Base-by-base conservation (phyloP, 1,140 invertebrate genomes). In the Macrobrachium rosenbergii region DNA sequence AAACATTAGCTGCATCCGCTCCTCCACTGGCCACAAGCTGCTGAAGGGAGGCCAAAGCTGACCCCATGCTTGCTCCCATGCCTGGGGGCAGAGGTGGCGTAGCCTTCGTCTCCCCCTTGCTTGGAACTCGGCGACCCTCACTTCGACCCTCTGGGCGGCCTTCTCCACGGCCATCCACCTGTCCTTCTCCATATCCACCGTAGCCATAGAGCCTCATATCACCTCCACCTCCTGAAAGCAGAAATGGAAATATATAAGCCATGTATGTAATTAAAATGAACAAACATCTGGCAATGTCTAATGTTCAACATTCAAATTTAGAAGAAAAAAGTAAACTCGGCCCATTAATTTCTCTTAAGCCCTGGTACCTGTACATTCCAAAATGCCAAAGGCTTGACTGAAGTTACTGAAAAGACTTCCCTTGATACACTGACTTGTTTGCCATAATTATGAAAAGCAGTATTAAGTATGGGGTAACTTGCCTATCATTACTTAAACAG, bases 101-200 rank as follows among this genome's bases (percentile, higher is more conserved):
- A 21, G 84, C 89, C 37, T 90, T 90, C 16, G 89, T 90, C 79
- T 90, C 89, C 17, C 89, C 89, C 60, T 90, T 90, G 81, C 89
- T 90, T 45, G 89, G 89, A 64, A 90, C 89, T 6, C 89, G 60
- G 6, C 89, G 87, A 12, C 88, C 88, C 69, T 87, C 82, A 21
- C 76, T 67, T 1, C 81, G 85, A 23, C 85, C 72, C 62, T 85
- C 88, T 0, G 76, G 19, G 43, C 67, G 72, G n/a, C 78, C 69
- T 69, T 87, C 88, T 11, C 76, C 84, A 5, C 80, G 76, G 12
- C 88, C 78, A 23, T 89, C 88, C n/a, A 87, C 84, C 64, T 87
- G 84, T 23, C 83, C 84, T 60, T 83, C 88, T 11, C 77, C 85
- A 52, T 89, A 89, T 10, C 84, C 80, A 62, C 88, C 78, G 37